Conservation (phyloP, 2,797 vertebrate genomes). For the Antrozous pallidus region DNA sequence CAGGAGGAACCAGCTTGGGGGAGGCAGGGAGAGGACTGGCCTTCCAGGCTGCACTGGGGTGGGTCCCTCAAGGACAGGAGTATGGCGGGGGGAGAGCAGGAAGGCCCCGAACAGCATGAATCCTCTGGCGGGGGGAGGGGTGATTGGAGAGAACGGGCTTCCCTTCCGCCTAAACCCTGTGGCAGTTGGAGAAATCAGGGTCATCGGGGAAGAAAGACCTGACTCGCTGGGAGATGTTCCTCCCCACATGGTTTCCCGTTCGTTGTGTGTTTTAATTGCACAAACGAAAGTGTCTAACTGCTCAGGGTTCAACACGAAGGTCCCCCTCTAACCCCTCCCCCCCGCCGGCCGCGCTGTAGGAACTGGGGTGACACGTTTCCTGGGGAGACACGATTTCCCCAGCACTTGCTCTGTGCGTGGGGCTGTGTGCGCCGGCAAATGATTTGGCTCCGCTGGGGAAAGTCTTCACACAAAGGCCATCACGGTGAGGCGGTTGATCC, state of each 20-base stretch:
- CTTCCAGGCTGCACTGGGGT: too few species aligned
- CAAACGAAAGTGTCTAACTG: background rate
- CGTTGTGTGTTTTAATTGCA: background rate
- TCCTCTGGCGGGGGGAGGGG: too few species aligned
- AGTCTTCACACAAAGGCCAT: background rate
- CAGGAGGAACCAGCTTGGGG: background rate
- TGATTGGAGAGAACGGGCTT: background rate
- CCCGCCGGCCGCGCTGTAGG: background rate
- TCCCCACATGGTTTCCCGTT: background rate
- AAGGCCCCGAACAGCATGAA: accelerated
- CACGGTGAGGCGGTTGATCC: background rate
- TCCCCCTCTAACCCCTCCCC: too few species aligned
- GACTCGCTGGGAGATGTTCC: background rate
- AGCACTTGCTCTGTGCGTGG: too few species aligned
- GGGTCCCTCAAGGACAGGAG: too few species aligned
- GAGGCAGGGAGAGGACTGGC: accelerated
- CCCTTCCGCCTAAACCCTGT: background rate
- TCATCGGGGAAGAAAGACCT: too few species aligned
- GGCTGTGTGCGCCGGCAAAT: too few species aligned
- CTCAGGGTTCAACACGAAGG: background rate
- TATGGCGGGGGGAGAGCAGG: accelerated
- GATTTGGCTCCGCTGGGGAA: background rate
- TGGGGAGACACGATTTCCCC: background rate
- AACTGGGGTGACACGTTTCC: background rate
- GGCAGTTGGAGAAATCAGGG: too few species aligned